Evolutionary conservation across 2,113 vertebrate genomes (phyloP).

Genomic region (Cichladusa arquata): DNA sequence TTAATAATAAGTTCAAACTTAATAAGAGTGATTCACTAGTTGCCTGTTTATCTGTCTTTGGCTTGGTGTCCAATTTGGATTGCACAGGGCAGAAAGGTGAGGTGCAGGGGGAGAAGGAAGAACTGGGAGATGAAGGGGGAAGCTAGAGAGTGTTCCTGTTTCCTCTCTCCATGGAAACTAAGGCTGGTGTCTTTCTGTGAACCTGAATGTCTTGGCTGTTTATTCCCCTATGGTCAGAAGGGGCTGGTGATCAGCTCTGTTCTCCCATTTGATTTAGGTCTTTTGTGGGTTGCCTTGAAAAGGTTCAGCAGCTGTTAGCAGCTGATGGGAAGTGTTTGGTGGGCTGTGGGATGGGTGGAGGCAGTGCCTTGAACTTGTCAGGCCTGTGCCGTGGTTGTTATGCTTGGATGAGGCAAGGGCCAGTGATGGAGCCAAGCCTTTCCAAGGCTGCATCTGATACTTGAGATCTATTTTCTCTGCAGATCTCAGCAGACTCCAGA

Average conservation of each 20-base stretch:
- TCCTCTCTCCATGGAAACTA: not conserved
- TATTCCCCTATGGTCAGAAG: not conserved
- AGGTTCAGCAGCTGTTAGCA: not conserved
- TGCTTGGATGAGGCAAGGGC: not conserved
- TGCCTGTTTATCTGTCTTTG: conserved; percentile 4
- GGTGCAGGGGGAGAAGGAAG: not conserved
- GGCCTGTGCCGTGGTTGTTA: not conserved
- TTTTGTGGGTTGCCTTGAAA: not conserved
- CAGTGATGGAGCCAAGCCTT: not conserved
- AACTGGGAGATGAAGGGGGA: not conserved
- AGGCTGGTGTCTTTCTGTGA: not conserved
- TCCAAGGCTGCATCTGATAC: not conserved
- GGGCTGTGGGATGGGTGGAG: not conserved
- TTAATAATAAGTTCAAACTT: conserved; percentile 32
- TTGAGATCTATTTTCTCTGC: not conserved
- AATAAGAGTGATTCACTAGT: conserved; percentile 35
- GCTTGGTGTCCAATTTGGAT: not conserved
- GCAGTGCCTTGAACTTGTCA: not conserved
- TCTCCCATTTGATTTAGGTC: fast-evolving
- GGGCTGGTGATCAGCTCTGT: not conserved
- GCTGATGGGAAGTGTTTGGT: not conserved
- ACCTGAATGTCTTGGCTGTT: not conserved
- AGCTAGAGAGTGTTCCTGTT: not conserved
- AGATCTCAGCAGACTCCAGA: not conserved
- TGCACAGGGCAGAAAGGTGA: not conserved